Evolutionary conservation across 2,888 invertebrate species (phyloP).

Genomic region (Epistrophe eligans): DNA sequence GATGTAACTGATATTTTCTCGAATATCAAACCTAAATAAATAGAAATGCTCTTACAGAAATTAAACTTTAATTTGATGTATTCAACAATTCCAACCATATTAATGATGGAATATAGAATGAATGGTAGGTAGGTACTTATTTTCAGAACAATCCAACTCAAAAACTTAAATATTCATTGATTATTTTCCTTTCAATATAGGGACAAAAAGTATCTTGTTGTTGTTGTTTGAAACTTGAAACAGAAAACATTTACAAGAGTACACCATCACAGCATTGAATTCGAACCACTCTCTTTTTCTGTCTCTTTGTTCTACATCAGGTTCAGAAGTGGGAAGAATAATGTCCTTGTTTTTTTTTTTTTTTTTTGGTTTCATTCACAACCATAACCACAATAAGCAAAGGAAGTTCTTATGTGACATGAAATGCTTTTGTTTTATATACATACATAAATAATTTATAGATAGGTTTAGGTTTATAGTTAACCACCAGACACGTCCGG

Average conservation of each 20-base stretch:
- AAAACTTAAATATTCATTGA: conserved; percentile 22
- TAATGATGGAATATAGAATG: not conserved
- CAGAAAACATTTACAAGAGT: not conserved
- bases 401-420: conserved; percentile 26
- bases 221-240: not conserved
- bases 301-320: not conserved
- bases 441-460: not conserved
- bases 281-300: not conserved
- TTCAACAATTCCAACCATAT: not conserved
- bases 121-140: not conserved
- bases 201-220: not conserved
- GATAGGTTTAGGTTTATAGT: not conserved
- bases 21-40: conserved; percentile 11
- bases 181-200: conserved; percentile 34
- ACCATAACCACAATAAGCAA: conserved; percentile 36
- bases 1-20: conserved; percentile 1
- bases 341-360: conserved; percentile 40
- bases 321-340: not conserved
- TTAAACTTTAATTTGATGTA: conserved; percentile 3
- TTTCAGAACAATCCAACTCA: conserved; percentile 1
- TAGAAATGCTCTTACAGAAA: conserved; percentile 4
- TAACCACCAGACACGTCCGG: conserved; percentile 34
- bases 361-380: too few species aligned
- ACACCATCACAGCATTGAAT: not conserved
- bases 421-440: not conserved